Percentiles rank a stretch among this genome's conserved stretches.
Conservation (phyloP, 2,888 invertebrate species). For the Diarsia rubi region DNA sequence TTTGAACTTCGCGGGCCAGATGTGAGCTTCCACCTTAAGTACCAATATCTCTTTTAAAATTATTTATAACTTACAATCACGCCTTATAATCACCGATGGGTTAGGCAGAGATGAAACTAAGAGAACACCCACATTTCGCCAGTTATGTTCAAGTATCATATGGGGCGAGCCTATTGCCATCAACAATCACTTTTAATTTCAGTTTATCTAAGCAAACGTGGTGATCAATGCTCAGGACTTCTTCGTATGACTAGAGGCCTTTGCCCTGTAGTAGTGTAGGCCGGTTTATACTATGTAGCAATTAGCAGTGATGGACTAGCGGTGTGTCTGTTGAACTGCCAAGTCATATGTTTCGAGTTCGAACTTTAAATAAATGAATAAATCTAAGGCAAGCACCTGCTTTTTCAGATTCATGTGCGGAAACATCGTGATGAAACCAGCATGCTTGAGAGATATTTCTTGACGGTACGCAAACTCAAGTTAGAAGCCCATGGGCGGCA, state of each 20-base stretch:
- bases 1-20: too few species aligned
- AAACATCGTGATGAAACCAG: too few species aligned
- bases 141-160: not conserved
- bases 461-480: too few species aligned
- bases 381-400: too few species aligned
- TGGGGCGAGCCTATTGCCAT: not conserved
- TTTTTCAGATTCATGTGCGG: too few species aligned
- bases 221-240: not conserved
- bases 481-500: too few species aligned
- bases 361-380: too few species aligned
- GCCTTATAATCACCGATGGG: not conserved
- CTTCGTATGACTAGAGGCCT: not conserved
- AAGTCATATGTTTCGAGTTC: too few species aligned
- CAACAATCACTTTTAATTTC: not conserved
- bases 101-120: not conserved
- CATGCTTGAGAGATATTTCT: too few species aligned
- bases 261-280: not conserved
- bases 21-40: too few species aligned
- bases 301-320: too few species aligned
- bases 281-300: not conserved
- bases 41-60: not conserved
- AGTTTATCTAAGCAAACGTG: not conserved
- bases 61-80: not conserved
- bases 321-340: too few species aligned
- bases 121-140: not conserved